Conservation (phyloP, 2,113 vertebrate species). For the Rhagologus leucostigma region DNA sequence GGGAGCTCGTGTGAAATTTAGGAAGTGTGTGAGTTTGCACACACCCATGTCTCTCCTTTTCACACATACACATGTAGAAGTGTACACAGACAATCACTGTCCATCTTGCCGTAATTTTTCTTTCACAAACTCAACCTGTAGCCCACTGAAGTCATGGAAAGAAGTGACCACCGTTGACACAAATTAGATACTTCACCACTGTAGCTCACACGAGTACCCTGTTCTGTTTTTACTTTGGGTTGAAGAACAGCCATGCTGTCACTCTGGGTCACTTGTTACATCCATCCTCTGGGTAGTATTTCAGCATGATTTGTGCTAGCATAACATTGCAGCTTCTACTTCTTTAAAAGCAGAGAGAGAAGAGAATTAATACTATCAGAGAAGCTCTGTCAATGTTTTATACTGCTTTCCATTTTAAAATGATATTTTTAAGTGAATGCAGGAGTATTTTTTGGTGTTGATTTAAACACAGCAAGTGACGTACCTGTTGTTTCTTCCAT, state of each 20-base stretch:
- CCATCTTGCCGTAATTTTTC: background rate
- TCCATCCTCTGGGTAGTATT: background rate
- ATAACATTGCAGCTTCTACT: background rate
- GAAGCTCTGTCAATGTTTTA: background rate
- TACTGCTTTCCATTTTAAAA: background rate
- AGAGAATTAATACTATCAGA: background rate
- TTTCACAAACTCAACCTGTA: background rate
- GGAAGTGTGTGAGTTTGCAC: background rate
- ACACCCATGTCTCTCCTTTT: background rate
- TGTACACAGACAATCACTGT: background rate
- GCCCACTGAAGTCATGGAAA: background rate
- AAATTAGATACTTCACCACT: background rate
- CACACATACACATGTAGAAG: accelerated
- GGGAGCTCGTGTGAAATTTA: background rate
- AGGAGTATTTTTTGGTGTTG: background rate
- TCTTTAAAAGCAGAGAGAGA: background rate
- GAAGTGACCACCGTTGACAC: background rate
- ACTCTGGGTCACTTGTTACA: background rate
- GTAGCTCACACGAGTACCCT: background rate
- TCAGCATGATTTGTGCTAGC: background rate
- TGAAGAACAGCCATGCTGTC: background rate
- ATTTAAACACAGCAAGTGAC: background rate
- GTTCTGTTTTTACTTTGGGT: background rate
- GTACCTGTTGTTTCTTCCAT: background rate
- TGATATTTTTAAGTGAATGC: background rate